Conservation (phyloP, 2,888 invertebrate species). For the Nineta flava region DNA sequence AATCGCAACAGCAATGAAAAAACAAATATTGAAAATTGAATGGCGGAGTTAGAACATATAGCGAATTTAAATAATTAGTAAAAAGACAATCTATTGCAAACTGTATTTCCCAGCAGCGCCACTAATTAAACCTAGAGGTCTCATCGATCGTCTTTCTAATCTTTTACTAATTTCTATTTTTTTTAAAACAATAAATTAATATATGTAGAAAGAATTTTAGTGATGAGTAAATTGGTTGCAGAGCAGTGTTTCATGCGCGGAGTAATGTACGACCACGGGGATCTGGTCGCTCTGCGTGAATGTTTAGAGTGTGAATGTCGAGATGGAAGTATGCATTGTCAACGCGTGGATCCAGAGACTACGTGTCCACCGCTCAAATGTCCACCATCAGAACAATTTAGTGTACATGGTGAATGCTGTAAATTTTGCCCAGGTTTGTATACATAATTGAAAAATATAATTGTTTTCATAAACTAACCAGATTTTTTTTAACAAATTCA, state of each 20-base stretch:
- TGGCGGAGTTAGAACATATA: too few relatives aligned
- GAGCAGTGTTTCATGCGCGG: slow-evolving; percentile 55
- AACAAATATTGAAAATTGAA: too few relatives aligned
- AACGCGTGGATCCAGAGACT: slow-evolving; percentile 50
- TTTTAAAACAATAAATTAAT: neutral
- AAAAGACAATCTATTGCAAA: too few relatives aligned
- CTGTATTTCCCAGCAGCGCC: too few relatives aligned
- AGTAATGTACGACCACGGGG: slow-evolving; percentile 66
- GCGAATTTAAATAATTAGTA: too few relatives aligned
- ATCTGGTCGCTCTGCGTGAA: slow-evolving; percentile 51
- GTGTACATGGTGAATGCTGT: slow-evolving; percentile 75
- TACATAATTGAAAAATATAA: neutral
- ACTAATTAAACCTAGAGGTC: too few relatives aligned
- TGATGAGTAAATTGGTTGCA: slow-evolving; percentile 21
- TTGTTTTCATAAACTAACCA: neutral
- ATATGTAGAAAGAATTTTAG: neutral
- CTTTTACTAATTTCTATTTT: too few relatives aligned
- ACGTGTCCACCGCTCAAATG: slow-evolving; percentile 67
- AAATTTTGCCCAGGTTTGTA: slow-evolving; percentile 71
- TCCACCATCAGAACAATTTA: slow-evolving; percentile 59
- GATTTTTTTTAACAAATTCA: neutral
- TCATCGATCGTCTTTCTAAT: too few relatives aligned
- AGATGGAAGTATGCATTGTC: slow-evolving; percentile 68
- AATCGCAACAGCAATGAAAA: too few relatives aligned
- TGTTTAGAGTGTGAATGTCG: slow-evolving; percentile 72